phyloP scores from a whole-genome alignment of 1,140 invertebrate species.

The Hormaphis cornu region DNA sequence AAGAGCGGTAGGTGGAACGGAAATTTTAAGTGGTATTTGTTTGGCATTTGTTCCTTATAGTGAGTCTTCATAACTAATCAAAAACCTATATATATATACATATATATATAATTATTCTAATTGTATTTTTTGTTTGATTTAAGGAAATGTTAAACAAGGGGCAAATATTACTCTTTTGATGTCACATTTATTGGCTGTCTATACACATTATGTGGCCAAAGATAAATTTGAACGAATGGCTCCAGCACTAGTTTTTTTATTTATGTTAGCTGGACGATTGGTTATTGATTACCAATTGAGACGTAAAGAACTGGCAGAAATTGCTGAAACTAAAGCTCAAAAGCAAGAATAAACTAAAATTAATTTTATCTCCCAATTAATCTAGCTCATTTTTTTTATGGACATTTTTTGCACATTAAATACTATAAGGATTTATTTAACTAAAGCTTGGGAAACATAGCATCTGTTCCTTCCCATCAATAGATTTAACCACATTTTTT shows the following conservation, averaged over 20 bases:
- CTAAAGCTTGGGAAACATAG: neutral
- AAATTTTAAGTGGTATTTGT: conserved; percentile 80
- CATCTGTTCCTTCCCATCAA: neutral
- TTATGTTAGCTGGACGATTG: conserved; percentile 86
- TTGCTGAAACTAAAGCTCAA: conserved; percentile 39
- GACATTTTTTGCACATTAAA: conserved; percentile 11
- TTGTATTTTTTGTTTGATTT: conserved; percentile 40
- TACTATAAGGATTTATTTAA: conserved; percentile 6
- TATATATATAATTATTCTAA: neutral
- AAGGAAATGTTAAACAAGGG: conserved; percentile 79
- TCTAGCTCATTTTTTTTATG: conserved; percentile 1
- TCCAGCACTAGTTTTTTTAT: conserved; percentile 86
- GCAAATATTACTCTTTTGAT: conserved; percentile 74
- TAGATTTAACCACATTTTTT: conserved; percentile 1
- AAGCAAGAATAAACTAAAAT: conserved; percentile 38
- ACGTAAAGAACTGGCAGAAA: conserved; percentile 41
- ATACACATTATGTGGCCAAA: conserved; percentile 84
- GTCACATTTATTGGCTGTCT: conserved; percentile 78
- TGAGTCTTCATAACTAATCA: conserved; percentile 49
- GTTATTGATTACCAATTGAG: conserved; percentile 62
- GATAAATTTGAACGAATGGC: conserved; percentile 88
- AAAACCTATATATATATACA: too few relatives aligned
- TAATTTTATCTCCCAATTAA: neutral
- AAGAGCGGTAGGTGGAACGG: conserved; percentile 72
- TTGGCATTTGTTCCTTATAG: conserved; percentile 81